Conservation (phyloP, 2,888 invertebrate genomes). For the Mesorhabditis belari region DNA sequence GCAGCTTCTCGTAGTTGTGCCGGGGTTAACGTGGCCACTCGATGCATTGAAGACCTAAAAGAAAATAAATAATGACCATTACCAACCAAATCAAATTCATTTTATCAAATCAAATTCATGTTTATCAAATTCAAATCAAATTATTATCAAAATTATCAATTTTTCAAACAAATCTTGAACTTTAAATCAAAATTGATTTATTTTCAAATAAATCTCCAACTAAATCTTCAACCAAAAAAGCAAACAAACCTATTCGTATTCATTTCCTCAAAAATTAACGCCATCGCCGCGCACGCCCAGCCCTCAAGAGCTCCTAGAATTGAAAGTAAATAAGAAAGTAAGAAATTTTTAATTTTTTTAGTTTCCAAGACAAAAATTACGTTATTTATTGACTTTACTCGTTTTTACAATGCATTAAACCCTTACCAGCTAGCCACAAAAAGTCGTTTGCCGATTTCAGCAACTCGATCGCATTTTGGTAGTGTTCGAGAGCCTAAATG, state of each 20-base stretch:
- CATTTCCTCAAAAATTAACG: slow-evolving; percentile 4
- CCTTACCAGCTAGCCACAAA: slow-evolving; percentile 83
- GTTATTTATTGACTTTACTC: neutral
- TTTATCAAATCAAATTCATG: too few relatives aligned
- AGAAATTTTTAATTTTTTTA: neutral
- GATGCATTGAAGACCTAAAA: slow-evolving; percentile 17
- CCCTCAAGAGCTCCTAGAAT: slow-evolving; percentile 54
- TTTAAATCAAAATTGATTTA: neutral
- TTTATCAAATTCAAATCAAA: too few relatives aligned
- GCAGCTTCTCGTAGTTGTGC: slow-evolving; percentile 20
- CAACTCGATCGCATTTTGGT: slow-evolving; percentile 77
- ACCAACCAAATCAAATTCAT: too few relatives aligned
- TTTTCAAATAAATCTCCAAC: neutral
- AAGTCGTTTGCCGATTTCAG: slow-evolving; percentile 84
- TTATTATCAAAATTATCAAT: too few relatives aligned
- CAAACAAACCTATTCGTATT: neutral
- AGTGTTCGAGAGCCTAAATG: slow-evolving; percentile 79
- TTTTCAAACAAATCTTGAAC: too few relatives aligned
- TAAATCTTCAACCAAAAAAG: neutral
- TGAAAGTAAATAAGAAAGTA: neutral
- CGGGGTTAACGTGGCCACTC: slow-evolving; percentile 23
- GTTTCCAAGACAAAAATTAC: neutral
- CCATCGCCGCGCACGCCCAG: slow-evolving; percentile 47
- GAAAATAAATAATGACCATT: too few relatives aligned
- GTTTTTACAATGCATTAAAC: neutral